A percentile compares a stretch with the other conserved stretches of the same genome.
Conservation (phyloP, 2,113 vertebrate species). For the Nyctereutes procyonoides region DNA sequence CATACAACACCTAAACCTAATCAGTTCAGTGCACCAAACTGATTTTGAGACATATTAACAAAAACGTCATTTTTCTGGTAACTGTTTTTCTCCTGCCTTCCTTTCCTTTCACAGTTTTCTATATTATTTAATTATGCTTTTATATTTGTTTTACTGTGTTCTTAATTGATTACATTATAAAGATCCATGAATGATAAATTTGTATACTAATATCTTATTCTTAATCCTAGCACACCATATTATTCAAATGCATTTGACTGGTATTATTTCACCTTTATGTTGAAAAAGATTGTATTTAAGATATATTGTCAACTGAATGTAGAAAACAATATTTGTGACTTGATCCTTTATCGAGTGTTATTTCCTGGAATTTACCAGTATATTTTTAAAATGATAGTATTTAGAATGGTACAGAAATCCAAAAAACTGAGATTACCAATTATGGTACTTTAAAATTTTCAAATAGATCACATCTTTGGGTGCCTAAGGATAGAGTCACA, state of each 20-base stretch:
- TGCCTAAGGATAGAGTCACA: background rate
- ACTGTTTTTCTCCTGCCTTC: constrained; percentile 11
- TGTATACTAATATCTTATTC: background rate
- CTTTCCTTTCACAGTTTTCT: constrained; percentile 29
- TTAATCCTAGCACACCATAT: background rate
- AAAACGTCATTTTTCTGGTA: constrained; percentile 37
- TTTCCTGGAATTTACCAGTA: background rate
- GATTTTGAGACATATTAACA: constrained; percentile 8
- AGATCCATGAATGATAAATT: background rate
- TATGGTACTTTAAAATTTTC: background rate
- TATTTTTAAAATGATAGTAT: background rate
- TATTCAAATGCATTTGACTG: background rate
- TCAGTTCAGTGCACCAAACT: constrained; percentile 44
- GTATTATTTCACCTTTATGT: background rate
- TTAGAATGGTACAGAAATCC: background rate
- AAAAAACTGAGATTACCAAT: background rate
- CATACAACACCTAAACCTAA: background rate
- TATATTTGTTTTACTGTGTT: background rate
- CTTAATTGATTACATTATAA: constrained; percentile 54
- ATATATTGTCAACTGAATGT: background rate
- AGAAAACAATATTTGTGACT: background rate
- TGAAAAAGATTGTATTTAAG: background rate
- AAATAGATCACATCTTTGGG: background rate
- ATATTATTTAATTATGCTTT: background rate
- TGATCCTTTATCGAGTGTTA: background rate